phyloP scores from a whole-genome alignment of 2,113 vertebrate genomes.

The Rhadina sibilatrix region DNA sequence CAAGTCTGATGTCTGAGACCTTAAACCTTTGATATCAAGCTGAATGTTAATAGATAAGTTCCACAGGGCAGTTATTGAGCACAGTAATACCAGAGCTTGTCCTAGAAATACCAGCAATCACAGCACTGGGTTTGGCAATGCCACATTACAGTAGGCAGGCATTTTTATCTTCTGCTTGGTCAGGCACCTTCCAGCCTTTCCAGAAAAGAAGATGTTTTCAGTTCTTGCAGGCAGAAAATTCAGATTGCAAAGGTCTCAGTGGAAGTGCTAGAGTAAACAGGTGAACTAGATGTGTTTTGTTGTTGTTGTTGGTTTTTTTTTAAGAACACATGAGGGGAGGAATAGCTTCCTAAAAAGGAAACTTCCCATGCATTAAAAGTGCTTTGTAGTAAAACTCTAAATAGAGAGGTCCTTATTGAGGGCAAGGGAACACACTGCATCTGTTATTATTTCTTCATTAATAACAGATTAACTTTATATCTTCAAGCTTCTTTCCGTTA shows the following conservation, averaged over 20 bases:
- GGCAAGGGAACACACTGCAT: background rate
- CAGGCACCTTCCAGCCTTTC: background rate
- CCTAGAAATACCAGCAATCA: background rate
- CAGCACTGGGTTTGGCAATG: background rate
- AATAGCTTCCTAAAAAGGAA: background rate
- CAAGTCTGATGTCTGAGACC: background rate
- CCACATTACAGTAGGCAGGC: background rate
- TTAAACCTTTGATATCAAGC: background rate
- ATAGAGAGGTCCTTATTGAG: background rate
- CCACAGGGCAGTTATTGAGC: background rate
- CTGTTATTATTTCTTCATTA: background rate
- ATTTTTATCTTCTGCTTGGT: background rate
- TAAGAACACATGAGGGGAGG: rapidly evolving
- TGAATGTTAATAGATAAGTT: background rate
- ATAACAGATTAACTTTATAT: background rate
- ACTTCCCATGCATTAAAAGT: background rate
- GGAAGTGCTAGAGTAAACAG: background rate
- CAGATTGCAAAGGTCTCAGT: background rate
- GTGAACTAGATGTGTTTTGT: background rate
- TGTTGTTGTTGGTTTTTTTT: background rate
- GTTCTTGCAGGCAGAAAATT: background rate
- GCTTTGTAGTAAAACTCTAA: background rate
- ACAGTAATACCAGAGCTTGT: background rate
- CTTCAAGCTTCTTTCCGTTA: background rate
- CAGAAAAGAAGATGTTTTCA: background rate